These are phyloP conservation scores for Diarsia mendica DNA, from an alignment of 2,888 invertebrate genomes.

Conservation along the genomic window DNA sequence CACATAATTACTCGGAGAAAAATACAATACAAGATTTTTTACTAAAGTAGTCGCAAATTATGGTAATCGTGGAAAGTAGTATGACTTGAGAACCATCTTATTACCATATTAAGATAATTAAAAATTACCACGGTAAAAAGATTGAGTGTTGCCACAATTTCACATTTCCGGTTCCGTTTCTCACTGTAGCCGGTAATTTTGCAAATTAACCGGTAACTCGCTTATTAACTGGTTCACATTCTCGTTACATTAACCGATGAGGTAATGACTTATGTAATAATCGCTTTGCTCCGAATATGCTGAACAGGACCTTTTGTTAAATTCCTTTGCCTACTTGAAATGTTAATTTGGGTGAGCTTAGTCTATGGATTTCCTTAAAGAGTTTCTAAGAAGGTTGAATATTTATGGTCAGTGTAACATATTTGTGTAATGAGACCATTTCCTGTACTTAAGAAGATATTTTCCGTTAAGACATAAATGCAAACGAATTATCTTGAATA, in stretches of 20 bases:
- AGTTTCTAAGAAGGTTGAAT: constrained; percentile 50
- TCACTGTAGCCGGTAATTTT: constrained; percentile 48
- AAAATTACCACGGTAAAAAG: constrained; percentile 45
- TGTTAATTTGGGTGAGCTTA: constrained; percentile 46
- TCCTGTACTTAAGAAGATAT: constrained; percentile 53
- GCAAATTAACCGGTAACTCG: constrained; percentile 44
- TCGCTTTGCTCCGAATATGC: constrained; percentile 49
- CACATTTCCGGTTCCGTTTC: constrained; percentile 66
- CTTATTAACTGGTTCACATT: constrained; percentile 61
- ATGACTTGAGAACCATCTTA: constrained; percentile 6
- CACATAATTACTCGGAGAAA: background rate
- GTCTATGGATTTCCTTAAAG: constrained; percentile 53
- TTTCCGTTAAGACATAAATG: constrained; percentile 37
- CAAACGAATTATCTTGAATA: constrained; percentile 31
- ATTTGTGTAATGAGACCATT: constrained; percentile 45
- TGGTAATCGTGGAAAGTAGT: background rate
- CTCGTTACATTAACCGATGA: constrained; percentile 54
- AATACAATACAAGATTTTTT: background rate
- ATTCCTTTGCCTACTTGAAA: constrained; percentile 59
- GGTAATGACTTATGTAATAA: constrained; percentile 59
- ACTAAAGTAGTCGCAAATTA: background rate
- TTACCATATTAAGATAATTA: constrained; percentile 48
- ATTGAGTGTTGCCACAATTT: constrained; percentile 53
- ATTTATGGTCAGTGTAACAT: constrained; percentile 47
- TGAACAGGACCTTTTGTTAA: constrained; percentile 58